Conservation (phyloP, 2,888 invertebrate genomes). For the Beris morrisii region DNA sequence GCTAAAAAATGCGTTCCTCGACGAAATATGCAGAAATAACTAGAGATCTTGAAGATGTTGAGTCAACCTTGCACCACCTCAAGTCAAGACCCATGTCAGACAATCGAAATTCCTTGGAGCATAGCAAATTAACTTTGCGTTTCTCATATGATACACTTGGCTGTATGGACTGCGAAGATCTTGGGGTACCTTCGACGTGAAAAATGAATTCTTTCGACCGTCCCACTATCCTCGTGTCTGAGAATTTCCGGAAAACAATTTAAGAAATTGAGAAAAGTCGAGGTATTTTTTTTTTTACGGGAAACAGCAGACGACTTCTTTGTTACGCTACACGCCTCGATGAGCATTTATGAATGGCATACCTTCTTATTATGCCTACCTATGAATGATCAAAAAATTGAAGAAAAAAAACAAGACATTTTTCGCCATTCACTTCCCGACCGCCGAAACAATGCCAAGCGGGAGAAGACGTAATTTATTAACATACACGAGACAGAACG, state of each 20-base stretch:
- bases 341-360: conserved; percentile 35
- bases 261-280: conserved; percentile 8
- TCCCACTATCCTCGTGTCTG: no score
- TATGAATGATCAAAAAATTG: conserved; percentile 19
- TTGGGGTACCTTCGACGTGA: no score
- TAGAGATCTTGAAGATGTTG: no score
- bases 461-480: background rate
- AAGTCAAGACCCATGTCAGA: no score
- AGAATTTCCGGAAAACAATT: conserved; percentile 14
- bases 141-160: no score
- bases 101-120: no score
- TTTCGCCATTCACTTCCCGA: conserved; percentile 23
- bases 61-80: no score
- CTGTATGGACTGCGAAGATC: no score
- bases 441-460: conserved; percentile 1
- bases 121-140: no score
- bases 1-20: no score
- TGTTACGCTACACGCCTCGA: conserved; percentile 35
- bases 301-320: conserved; percentile 28
- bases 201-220: no score
- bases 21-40: no score
- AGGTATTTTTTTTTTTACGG: background rate
- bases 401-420: conserved; percentile 9
- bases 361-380: conserved; percentile 7
- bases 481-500: background rate